A percentile compares a stretch with the other conserved stretches of the same genome.
These are phyloP conservation scores for Mycalesis mineus DNA, from an alignment of 2,888 invertebrate species.

Conservation along the genomic window DNA sequence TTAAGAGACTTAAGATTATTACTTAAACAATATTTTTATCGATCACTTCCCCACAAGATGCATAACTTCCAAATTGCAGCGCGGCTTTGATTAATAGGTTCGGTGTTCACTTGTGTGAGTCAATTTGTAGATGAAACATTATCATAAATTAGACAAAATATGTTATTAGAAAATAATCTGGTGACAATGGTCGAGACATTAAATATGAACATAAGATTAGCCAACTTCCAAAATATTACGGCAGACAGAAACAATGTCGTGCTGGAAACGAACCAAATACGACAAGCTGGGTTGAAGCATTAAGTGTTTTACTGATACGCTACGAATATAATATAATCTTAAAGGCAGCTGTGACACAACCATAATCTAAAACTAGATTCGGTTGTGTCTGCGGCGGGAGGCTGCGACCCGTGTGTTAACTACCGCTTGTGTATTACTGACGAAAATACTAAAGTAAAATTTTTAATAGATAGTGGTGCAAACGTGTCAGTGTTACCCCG, in stretches of 20 bases:
- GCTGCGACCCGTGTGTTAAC: no score
- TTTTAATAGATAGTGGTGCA: no score
- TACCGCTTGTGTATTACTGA: no score
- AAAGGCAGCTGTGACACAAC: background rate
- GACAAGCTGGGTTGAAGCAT: background rate
- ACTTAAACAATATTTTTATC: conserved; percentile 19
- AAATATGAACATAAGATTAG: background rate
- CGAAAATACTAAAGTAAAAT: no score
- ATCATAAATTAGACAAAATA: background rate
- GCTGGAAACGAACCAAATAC: background rate
- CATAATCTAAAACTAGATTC: no score
- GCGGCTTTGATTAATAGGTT: conserved; percentile 2
- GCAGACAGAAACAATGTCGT: background rate
- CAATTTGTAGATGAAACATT: background rate
- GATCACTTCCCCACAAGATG: background rate
- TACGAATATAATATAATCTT: background rate
- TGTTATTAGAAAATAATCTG: background rate
- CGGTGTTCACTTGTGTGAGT: background rate
- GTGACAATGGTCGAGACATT: background rate
- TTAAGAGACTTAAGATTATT: background rate
- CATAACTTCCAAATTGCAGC: conserved; percentile 26
- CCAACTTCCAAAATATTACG: background rate
- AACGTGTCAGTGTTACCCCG: no score
- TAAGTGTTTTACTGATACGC: background rate
- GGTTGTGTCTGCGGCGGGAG: no score